Conservation (phyloP, 1,140 invertebrate species). For the Pseudomyrmex concolor region DNA sequence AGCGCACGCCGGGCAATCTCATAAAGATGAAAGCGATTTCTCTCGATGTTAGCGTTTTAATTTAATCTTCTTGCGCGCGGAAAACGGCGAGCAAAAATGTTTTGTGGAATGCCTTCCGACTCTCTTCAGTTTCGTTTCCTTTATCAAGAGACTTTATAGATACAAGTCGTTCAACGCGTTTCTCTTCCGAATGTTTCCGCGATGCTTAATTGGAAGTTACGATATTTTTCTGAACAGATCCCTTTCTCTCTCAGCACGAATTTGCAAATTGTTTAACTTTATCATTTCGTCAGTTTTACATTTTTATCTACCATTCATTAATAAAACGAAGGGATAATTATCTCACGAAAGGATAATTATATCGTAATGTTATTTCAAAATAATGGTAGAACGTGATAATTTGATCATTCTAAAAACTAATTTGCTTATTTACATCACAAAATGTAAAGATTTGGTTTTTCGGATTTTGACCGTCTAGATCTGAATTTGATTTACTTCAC, state of each 20-base stretch:
- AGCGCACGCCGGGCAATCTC: conserved; percentile 52
- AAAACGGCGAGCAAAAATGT: conserved; percentile 53
- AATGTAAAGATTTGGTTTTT: no score
- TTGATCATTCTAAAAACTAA: no score
- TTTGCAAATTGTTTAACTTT: not conserved
- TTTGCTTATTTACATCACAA: no score
- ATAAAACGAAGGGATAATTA: not conserved
- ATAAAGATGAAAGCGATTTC: conserved; percentile 62
- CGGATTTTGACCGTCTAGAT: no score
- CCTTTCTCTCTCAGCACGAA: no score
- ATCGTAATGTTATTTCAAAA: no score
- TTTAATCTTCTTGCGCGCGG: conserved; percentile 59
- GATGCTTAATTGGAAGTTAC: conserved; percentile 21
- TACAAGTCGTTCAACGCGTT: conserved; percentile 8
- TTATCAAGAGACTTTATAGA: conserved; percentile 38
- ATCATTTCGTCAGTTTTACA: not conserved
- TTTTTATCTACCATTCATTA: not conserved
- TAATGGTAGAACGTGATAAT: no score
- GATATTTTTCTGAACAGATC: not conserved
- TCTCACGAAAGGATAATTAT: no score
- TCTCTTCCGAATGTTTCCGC: not conserved
- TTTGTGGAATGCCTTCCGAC: conserved; percentile 54
- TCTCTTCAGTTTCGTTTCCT: conserved; percentile 25
- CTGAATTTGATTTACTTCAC: no score
- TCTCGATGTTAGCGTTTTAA: conserved; percentile 60